Evolutionary conservation across 2,113 vertebrate genomes (phyloP), one percentile per base, ranked within the genome.

Genomic region (Proteles cristata): DNA sequence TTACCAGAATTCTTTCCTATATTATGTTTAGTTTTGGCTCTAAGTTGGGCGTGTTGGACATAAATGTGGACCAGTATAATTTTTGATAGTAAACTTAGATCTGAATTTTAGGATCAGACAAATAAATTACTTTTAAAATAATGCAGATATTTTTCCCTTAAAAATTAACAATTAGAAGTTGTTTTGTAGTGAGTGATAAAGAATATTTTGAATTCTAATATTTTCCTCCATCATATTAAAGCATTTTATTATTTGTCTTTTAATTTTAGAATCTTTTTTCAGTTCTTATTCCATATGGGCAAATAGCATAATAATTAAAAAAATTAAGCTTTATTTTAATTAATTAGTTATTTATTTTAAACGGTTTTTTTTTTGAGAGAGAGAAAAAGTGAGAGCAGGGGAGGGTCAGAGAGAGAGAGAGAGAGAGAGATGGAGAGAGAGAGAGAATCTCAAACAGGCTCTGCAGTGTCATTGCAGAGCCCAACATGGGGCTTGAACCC

Each of bases 181-280:
- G 31, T 80, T 88, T 84, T 93, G 39, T 88, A 48, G 15, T 11
- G 39, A 48, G 33, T 80, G 53, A 66, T 63, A 76, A 94, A 74
- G 17, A 45, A 12, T 82, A 81, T 96, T 86, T 90, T 82, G 82
- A 97, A 43, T 83, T 94, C 39, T 69, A 45, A 93, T 53, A 53
- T 21, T 61, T 80, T 93, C 11, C 31, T 26, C 28, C 21, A 15
- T 85, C 33, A 93, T 33, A n/a, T 33, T 50, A 71, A 84, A 79
- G 7, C 33, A 83, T 88, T 82, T 88, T 86, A 84, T 7, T 61
- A 12, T 89, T 90, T 93, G 19, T 65, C 26, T 87, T 94, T 88
- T 35, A 66, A 94, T 23, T 68, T 80, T 88, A 15, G 89, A 53
- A 25, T 71, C 11, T 35, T 61, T 53, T 74, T 71, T 23, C 31